Conservation (phyloP, 2,113 vertebrate genomes). For the Galbula dea region DNA sequence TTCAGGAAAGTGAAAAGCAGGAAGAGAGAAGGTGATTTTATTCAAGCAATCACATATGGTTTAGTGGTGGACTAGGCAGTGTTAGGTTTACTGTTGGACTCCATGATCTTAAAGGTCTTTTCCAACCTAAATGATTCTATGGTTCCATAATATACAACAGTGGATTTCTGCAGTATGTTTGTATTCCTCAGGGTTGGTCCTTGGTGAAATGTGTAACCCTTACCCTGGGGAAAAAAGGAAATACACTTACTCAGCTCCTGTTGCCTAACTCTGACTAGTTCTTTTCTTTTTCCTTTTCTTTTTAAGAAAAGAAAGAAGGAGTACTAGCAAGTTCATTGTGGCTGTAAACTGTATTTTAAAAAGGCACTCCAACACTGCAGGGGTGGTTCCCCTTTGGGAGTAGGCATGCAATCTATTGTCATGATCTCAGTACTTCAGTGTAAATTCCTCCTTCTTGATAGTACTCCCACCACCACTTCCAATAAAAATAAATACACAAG, state of each 20-base stretch:
- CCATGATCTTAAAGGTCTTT: not conserved
- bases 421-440: not conserved
- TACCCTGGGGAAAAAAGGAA: not conserved
- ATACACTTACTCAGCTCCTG: not conserved
- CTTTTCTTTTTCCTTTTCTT: not conserved
- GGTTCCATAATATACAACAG: not conserved
- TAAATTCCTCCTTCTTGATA: not conserved
- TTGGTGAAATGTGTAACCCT: not conserved
- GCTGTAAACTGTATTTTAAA: not conserved
- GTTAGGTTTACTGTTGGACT: not conserved
- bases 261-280: not conserved
- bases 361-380: not conserved
- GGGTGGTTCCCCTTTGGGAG: not conserved
- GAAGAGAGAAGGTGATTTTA: not conserved
- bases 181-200: not conserved
- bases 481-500: not conserved
- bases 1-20: not conserved
- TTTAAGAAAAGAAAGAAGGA: not conserved
- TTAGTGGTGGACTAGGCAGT: not conserved
- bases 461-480: not conserved
- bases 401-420: accelerated
- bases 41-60: not conserved
- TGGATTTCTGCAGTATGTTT: not conserved
- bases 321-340: not conserved
- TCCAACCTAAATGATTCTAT: not conserved